Base-by-base conservation (phyloP, 2,113 vertebrate species). In the Coturnix japonica region DNA sequence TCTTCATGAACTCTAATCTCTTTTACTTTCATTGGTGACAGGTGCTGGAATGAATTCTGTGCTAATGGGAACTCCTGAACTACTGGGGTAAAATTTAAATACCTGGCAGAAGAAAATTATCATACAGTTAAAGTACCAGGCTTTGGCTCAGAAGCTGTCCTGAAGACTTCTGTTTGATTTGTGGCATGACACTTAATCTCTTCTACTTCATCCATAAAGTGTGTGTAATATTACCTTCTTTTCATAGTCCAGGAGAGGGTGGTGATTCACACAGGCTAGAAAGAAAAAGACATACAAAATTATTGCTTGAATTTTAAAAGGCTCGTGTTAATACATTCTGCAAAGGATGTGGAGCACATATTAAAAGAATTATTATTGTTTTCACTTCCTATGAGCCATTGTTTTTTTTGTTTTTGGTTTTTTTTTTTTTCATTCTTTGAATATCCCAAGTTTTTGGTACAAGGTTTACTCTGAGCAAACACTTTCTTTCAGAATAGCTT, bases 241-340 rank as follows among this genome's bases (percentile, higher is more conserved):
- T 70, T 59, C 84, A 82, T 22, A 77, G 60, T 80, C 72, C 35
- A 47, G 44, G 74, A 77, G 43, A 71, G 64, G 23, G 53, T 53
- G 87, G 56, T 94, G 94, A 92, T 94, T 95, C 91, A 94, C 75
- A 57, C 13, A 37, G 22, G 15, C 75, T 71, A 28, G 78, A 67
- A 87, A 64, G 43, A 41, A 59, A 85, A 83, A 93, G 75, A n/a
- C 56, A 26, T 70, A 35, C 22, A 78, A 71, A 94, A 92, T 87
- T 71, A 94, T 67, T 80, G 61, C 75, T 77, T 89, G 92, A 89
- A 74, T 96, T 92, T 94, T 81, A 82, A 94, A 87, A 87, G 39
- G 67, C 28, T 89, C 53, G 11, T 67, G 64, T 85, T 93, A 92
- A 95, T 85, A 75, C 4, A 1, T 43, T 72, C 39, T 83, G 61